phyloP scores from a whole-genome alignment of 2,113 vertebrate genomes.

The Pungitius pungitius region DNA sequence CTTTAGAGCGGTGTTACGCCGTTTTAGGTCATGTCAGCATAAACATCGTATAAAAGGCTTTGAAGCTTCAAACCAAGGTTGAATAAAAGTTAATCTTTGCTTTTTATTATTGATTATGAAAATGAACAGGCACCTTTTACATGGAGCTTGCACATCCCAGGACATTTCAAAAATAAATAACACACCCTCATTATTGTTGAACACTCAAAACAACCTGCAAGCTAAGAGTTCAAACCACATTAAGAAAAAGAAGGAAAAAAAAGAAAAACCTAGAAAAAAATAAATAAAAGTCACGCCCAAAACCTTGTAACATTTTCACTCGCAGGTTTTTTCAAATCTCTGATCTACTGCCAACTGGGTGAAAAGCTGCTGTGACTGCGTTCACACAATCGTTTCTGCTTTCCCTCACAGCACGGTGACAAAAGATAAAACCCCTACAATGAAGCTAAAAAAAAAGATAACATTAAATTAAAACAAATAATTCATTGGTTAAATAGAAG shows the following conservation, averaged over 20 bases:
- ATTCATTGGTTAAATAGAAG: slow-evolving; percentile 64
- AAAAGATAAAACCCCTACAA: slow-evolving; percentile 44
- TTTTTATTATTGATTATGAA: slow-evolving; percentile 83
- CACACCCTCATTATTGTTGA: slow-evolving; percentile 74
- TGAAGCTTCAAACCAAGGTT: slow-evolving; percentile 28
- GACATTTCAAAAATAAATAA: slow-evolving; percentile 77
- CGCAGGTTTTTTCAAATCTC: slow-evolving; percentile 40
- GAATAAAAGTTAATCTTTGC: slow-evolving; percentile 77
- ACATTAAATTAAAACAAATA: background rate
- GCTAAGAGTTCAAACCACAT: slow-evolving; percentile 73
- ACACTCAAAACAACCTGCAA: slow-evolving; percentile 76
- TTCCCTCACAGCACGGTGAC: slow-evolving; percentile 36
- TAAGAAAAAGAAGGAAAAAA: slow-evolving; percentile 36
- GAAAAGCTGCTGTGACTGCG: slow-evolving; percentile 53
- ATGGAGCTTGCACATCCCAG: slow-evolving; percentile 81
- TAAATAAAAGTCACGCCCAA: slow-evolving; percentile 45
- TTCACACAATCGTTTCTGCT: slow-evolving; percentile 40
- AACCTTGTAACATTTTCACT: slow-evolving; percentile 52
- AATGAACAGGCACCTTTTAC: slow-evolving; percentile 83
- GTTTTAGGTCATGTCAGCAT: background rate
- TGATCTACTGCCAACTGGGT: slow-evolving; percentile 43
- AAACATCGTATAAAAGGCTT: slow-evolving; percentile 2
- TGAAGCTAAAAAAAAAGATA: slow-evolving; percentile 34
- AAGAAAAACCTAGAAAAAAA: slow-evolving; percentile 5
- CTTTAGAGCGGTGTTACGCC: background rate